phyloP scores from a whole-genome alignment of 1,140 invertebrate species.

The Drosophila rhopaloa region DNA sequence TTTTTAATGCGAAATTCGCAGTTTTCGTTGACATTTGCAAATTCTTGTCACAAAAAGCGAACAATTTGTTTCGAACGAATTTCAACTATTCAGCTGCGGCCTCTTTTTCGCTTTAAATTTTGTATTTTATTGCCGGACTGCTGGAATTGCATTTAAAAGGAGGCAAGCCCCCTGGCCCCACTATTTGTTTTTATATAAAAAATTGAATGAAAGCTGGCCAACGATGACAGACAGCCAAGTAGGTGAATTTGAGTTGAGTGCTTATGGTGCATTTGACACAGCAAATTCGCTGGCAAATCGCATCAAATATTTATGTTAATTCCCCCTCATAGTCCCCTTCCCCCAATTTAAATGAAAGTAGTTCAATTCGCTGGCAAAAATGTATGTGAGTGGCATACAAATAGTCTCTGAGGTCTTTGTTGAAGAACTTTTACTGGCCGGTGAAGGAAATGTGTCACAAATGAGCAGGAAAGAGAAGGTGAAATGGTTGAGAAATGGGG shows the following conservation, averaged over 20 bases:
- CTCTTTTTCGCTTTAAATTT: constrained; percentile 52
- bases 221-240: constrained; percentile 54
- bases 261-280: constrained; percentile 69
- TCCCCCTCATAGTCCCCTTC: constrained; percentile 3
- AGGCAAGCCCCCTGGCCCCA: background rate
- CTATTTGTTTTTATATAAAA: constrained; percentile 44
- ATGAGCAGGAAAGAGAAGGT: constrained; percentile 27
- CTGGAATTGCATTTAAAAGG: constrained; percentile 75
- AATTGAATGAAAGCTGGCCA: constrained; percentile 72
- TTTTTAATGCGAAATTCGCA: constrained; percentile 72
- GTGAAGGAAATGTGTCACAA: constrained; percentile 71
- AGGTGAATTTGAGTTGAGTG: constrained; percentile 53
- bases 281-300: constrained; percentile 47
- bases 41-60: constrained; percentile 75
- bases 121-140: constrained; percentile 37
- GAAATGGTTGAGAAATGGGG: background rate
- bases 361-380: constrained; percentile 66
- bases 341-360: constrained; percentile 62
- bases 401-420: constrained; percentile 44
- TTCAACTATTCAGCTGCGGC: constrained; percentile 69
- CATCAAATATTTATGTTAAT: constrained; percentile 74
- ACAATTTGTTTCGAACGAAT: constrained; percentile 62
- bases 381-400: constrained; percentile 74
- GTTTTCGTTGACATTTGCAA: constrained; percentile 81
- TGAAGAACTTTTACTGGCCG: constrained; percentile 62